Conservation (phyloP, 23 tunicate species). For the Phallusia fumigata region DNA sequence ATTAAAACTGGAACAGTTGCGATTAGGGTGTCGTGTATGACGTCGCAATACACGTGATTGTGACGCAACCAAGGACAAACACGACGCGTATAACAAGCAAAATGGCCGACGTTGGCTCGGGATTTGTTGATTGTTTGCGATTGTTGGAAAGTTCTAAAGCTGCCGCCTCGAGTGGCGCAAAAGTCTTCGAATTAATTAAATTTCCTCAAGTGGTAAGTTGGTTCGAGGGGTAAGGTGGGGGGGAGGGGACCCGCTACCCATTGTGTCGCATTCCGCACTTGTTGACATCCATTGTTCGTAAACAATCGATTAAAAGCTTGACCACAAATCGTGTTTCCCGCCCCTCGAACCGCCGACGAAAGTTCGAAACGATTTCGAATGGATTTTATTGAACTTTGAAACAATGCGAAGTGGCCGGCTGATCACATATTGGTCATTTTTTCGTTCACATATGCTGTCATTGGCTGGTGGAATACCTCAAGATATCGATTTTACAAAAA, state of each 20-base stretch:
- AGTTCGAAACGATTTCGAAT: not conserved
- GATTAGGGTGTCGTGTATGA: not conserved
- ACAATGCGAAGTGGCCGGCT: no score
- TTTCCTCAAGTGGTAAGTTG: not conserved
- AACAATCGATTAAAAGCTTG: conserved; percentile 12
- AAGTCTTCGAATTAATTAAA: not conserved
- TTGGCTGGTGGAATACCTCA: no score
- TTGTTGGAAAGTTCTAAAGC: not conserved
- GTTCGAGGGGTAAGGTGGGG: not conserved
- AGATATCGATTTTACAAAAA: no score
- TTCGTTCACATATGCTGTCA: no score
- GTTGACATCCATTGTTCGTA: conserved; percentile 5
- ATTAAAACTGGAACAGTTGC: not conserved
- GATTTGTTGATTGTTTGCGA: not conserved
- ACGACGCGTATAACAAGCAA: not conserved
- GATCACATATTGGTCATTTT: no score
- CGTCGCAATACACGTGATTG: not conserved
- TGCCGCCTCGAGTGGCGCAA: not conserved
- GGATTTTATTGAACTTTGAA: no score
- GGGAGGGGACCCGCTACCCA: not conserved
- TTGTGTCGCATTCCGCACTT: not conserved
- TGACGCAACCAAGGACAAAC: not conserved
- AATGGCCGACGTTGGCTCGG: not conserved
- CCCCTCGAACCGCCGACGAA: not conserved
- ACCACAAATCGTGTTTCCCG: not conserved